Conservation (phyloP, 2,113 vertebrate genomes). For the Chloroceryle aenea region DNA sequence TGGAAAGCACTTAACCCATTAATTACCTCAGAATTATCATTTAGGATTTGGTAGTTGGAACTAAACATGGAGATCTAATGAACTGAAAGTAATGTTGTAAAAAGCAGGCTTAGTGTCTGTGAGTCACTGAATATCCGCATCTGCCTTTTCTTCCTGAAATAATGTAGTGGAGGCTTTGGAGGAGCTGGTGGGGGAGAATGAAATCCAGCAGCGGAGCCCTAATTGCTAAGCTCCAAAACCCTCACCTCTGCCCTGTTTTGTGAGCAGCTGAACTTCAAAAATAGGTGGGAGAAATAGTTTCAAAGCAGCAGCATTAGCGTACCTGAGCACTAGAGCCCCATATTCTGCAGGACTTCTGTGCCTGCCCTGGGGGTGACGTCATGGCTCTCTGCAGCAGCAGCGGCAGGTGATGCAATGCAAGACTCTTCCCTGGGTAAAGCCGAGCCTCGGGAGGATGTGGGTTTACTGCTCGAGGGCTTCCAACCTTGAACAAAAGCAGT, state of each 20-base stretch:
- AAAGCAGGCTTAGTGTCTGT: constrained; percentile 27
- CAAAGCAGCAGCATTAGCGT: neutral
- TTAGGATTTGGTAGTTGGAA: neutral
- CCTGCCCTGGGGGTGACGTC: neutral
- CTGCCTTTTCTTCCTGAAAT: constrained; percentile 30
- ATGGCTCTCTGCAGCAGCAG: neutral
- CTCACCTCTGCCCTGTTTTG: neutral
- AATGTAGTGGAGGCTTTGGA: neutral
- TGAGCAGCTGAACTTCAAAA: neutral
- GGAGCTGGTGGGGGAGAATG: neutral
- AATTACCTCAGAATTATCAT: neutral
- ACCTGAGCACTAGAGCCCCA: neutral
- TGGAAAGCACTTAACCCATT: neutral
- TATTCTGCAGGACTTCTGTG: neutral
- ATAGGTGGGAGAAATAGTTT: neutral
- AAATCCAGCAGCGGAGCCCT: neutral
- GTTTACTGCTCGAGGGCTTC: neutral
- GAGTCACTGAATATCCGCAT: constrained; percentile 37
- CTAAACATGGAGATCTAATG: neutral
- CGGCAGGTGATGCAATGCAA: accelerated
- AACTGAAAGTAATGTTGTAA: constrained; percentile 23
- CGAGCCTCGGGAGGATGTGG: accelerated
- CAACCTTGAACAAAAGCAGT: neutral
- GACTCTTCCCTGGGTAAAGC: neutral
- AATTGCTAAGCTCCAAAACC: neutral